A percentile compares a stretch with the other conserved stretches of the same genome.
Conservation (phyloP, 2,797 vertebrate genomes). For the Micromesistius poutassou region DNA sequence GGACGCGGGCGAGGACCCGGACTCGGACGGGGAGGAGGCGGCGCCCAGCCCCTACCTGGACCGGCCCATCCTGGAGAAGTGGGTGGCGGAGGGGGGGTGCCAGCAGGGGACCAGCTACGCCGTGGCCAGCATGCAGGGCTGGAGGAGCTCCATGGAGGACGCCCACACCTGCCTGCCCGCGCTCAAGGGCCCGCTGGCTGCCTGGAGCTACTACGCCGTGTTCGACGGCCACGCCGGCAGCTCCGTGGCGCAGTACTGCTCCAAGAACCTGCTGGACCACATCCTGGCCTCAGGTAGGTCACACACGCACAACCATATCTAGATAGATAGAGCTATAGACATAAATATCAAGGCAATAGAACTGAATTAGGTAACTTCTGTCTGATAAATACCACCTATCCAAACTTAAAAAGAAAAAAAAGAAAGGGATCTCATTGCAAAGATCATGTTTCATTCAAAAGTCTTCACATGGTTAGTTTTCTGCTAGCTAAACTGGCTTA, state of each 20-base stretch:
- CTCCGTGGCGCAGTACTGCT: conserved; percentile 77
- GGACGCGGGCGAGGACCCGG: conserved; percentile 35
- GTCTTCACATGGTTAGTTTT: neutral
- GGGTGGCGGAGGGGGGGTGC: conserved; percentile 65
- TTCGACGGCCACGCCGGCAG: conserved; percentile 79
- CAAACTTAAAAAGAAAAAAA: too few species aligned
- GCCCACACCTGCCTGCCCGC: conserved; percentile 73
- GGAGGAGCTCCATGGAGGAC: conserved; percentile 81
- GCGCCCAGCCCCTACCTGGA: conserved; percentile 69
- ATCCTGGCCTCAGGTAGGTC: conserved; percentile 73
- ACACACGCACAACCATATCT: too few species aligned
- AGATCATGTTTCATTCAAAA: neutral
- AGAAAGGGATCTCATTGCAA: neutral
- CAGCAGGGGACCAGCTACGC: conserved; percentile 64
- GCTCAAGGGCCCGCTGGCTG: conserved; percentile 58
- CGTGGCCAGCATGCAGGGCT: conserved; percentile 78
- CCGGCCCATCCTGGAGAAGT: conserved; percentile 69
- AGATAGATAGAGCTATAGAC: neutral
- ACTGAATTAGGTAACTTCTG: neutral
- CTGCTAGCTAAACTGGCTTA: neutral
- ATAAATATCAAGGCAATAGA: neutral
- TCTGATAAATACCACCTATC: neutral
- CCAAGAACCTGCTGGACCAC: conserved; percentile 72
- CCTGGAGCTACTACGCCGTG: conserved; percentile 79
- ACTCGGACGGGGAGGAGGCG: conserved; percentile 44